Base-by-base conservation (phyloP, 2,888 invertebrate species). In the Rhagophthalmus giganteus region DNA sequence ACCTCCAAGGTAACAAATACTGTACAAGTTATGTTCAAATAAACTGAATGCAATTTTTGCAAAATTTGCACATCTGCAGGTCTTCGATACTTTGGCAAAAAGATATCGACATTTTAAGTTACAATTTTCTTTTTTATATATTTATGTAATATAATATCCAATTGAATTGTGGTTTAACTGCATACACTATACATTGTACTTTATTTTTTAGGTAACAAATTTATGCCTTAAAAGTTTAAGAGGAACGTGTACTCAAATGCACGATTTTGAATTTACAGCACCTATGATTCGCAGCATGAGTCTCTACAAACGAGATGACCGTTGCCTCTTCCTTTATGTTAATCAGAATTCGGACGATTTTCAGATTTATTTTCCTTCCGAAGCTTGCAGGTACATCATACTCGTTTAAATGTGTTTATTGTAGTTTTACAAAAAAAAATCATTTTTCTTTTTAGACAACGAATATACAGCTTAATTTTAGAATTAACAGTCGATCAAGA, bases 311-410 rank as follows among this genome's bases (percentile, higher is more conserved):
- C 83, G 96, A 28, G 98, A 99, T 74, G 93, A 95, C 68, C 82
- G 97, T 10, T 96, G 96, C 59, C 82, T 98, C 7, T 97, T 97
- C 74, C 80, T 99, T 0, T 99, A 99, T 74, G 98, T 99, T 24
- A 91, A 94, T 73, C 92, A 96, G 74, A 97, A 98, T 74, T 96
- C 96, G 0, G 96, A 97, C 69, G 97, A 98, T 76, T 99, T 99
- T 78, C 97, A 98, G 83, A 94, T 99, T 76, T 96, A 89, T 75
- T 88, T 99, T 64, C 95, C 99, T 1, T 96, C 97, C 1, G 85
- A 88, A 57, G 81, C 84, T 31, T 92, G 90, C 71, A 82, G 71
- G 91, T 51, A 62, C 57, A 51, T 45, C 16, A 24, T 10, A 11
- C 12, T 13, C 3, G 2, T 44, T 2, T 24, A 15, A 26, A 12